Conservation (phyloP, 2,113 vertebrate species). For the Cinclus cinclus region DNA sequence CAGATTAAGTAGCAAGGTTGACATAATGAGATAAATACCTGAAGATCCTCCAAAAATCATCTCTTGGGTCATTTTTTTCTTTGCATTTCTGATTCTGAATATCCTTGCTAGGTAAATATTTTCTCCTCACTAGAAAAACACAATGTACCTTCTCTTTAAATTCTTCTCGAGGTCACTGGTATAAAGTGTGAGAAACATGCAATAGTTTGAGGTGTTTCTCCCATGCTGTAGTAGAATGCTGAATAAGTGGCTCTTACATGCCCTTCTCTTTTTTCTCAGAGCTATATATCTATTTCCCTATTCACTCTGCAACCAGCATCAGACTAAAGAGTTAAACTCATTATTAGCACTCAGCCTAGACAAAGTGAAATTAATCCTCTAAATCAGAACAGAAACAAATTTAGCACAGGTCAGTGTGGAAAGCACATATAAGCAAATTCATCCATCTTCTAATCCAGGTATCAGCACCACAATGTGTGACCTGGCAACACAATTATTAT, state of each 20-base stretch:
- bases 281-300: background rate
- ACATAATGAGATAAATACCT: background rate
- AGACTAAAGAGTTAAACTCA: background rate
- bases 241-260: background rate
- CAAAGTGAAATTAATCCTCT: background rate
- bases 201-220: background rate
- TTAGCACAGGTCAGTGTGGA: background rate
- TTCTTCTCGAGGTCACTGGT: background rate
- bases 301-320: background rate
- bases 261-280: background rate
- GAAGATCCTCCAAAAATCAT: background rate
- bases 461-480: background rate
- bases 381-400: background rate
- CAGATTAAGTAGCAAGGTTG: background rate
- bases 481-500: background rate
- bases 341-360: background rate
- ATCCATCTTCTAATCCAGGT: background rate
- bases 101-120: background rate
- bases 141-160: background rate
- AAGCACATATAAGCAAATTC: background rate
- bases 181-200: background rate
- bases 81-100: background rate
- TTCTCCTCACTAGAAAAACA: background rate
- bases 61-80: background rate
- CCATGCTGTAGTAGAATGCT: background rate